Percentiles rank a stretch among this genome's conserved stretches.
These are phyloP conservation scores for Chiloscyllium plagiosum DNA, from an alignment of 2,113 vertebrate species.

Conservation along the genomic window DNA sequence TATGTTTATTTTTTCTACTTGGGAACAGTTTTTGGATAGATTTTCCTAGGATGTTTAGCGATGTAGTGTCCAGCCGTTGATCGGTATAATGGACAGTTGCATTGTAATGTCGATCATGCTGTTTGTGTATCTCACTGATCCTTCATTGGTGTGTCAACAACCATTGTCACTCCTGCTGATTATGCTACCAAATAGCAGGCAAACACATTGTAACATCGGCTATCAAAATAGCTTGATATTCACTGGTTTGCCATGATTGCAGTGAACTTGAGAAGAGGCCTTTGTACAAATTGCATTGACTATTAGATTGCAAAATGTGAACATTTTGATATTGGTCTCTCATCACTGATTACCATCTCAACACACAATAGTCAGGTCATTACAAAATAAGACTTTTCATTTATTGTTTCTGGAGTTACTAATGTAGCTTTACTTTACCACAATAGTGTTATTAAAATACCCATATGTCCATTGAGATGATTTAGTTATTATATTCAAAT, in stretches of 20 bases:
- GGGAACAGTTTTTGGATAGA: background rate
- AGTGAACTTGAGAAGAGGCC: background rate
- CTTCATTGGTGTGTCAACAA: background rate
- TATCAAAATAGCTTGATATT: background rate
- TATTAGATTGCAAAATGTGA: background rate
- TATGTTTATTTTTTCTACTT: constrained; percentile 12
- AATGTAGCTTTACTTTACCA: background rate
- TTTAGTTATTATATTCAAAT: background rate
- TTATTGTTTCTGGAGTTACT: background rate
- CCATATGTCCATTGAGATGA: background rate
- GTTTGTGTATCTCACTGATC: background rate
- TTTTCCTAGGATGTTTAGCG: background rate
- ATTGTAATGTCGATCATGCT: background rate
- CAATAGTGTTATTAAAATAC: background rate
- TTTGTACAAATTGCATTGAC: background rate
- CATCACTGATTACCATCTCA: background rate
- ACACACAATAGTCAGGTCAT: background rate
- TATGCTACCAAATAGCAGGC: background rate
- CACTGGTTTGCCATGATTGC: background rate
- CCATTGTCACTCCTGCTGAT: background rate
- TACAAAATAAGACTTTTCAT: background rate
- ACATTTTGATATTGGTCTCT: background rate
- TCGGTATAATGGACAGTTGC: background rate
- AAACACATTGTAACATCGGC: background rate
- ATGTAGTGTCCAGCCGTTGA: constrained; percentile 1